Percentiles rank a stretch among this genome's conserved stretches.
These are phyloP conservation scores for Acrocephalus kingi DNA, from an alignment of 2,113 vertebrate species.

Conservation along the genomic window DNA sequence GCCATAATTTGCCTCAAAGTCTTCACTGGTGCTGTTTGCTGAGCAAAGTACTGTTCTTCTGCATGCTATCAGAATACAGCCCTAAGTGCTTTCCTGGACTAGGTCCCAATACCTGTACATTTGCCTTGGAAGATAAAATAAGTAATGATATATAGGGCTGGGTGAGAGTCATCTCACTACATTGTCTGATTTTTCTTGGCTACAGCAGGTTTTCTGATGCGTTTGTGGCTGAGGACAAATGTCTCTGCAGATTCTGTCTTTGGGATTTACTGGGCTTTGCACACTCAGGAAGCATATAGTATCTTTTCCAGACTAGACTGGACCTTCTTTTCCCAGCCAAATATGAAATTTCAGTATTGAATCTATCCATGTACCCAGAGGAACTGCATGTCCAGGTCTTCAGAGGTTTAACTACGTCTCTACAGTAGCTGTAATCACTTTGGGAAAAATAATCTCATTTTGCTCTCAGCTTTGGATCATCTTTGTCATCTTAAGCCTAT, in stretches of 20 bases:
- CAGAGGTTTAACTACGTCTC: neutral
- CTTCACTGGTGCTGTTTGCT: neutral
- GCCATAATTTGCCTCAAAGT: neutral
- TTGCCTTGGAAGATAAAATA: slow-evolving; percentile 42
- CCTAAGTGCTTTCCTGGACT: slow-evolving; percentile 63
- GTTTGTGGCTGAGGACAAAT: neutral
- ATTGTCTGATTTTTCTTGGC: slow-evolving; percentile 54
- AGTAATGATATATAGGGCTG: slow-evolving; percentile 43
- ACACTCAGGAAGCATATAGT: neutral
- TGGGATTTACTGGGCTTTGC: neutral
- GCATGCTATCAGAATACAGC: neutral
- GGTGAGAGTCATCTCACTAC: slow-evolving; percentile 48
- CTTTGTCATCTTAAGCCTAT: neutral
- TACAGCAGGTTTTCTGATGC: neutral
- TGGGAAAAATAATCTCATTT: neutral
- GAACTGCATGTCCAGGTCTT: neutral
- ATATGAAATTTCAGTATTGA: neutral
- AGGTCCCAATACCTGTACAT: slow-evolving; percentile 41
- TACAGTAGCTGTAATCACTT: neutral
- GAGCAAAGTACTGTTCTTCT: neutral
- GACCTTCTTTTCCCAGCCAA: neutral
- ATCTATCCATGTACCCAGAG: neutral
- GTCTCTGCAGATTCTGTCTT: neutral
- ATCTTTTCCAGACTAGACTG: neutral
- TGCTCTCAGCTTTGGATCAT: neutral